Base-by-base conservation (phyloP, 1,140 invertebrate species). In the Panagrolaimus sp. region DNA sequence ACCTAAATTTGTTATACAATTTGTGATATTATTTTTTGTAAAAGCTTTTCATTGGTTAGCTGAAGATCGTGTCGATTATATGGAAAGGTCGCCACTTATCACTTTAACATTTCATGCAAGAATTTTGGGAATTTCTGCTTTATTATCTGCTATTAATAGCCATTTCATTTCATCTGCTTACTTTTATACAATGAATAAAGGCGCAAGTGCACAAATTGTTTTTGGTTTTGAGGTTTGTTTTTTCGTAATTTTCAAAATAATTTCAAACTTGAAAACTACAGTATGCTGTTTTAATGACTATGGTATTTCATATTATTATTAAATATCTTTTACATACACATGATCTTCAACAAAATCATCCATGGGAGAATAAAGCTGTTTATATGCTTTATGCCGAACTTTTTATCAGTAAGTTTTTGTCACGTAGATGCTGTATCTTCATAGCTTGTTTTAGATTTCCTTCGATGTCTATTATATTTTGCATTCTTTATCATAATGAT, bases 31-130 rank as follows among this genome's bases (percentile, higher is more conserved):
- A 42, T 87, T 99, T 46, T 98, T 99, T 84, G 84, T 99, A 14
- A 99, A 99, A 87, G 94, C 93, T 85, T 98, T 99, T 87, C 96
- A 99, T 87, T 99, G 96, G 96, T 85, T 99, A 16, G 92, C 92
- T 43, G 96, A 99, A 86, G 96, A 98, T 81, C 87, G 96, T 83
- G 93, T 99, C 38, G 96, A 99, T 86, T 98, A 92, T 92, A 98
- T 98, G 95, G 95, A 98, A 86, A 88, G 95, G 84, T 96, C 92
- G 86, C 96, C 96, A 23, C 89, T 96, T 0, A 96, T 98, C 78
- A 93, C 95, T 51, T 89, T 90, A 86, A 78, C 97, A 51, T 99
- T 99, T 84, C 96, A 99, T 84, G 84, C 96, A 9, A 87, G 96
- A 84, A 92, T 97, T 38, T 86, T 92, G 61, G 90, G 86, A 66